Evolutionary conservation across 2,113 vertebrate species (phyloP).

Genomic region (Calyptommatus sinebrachiatus): DNA sequence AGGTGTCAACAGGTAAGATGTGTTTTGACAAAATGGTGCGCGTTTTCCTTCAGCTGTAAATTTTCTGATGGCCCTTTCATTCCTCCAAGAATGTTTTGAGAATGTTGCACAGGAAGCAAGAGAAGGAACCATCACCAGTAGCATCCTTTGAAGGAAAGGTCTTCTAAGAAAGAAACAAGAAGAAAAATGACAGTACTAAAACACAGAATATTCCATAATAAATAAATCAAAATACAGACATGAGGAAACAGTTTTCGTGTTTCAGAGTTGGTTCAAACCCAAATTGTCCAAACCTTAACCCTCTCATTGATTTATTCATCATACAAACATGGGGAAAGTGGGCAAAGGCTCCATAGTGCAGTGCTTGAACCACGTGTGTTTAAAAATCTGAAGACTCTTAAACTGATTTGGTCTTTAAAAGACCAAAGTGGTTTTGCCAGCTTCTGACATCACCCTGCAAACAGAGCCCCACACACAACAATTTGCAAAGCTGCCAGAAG

Average conservation of each 20-base stretch:
- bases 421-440: constrained; percentile 20
- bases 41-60: no score
- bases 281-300: not conserved
- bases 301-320: not conserved
- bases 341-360: not conserved
- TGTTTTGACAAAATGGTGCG: no score
- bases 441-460: not conserved
- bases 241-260: not conserved
- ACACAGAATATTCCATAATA: no score
- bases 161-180: no score
- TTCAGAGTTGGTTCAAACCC: not conserved
- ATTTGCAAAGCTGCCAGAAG: constrained; percentile 36
- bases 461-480: constrained; percentile 14
- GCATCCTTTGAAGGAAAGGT: no score
- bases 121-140: no score
- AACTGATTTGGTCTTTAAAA: constrained; percentile 43
- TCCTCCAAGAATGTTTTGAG: no score
- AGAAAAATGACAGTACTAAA: no score
- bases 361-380: not conserved
- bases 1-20: no score
- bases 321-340: not conserved
- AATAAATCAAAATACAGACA: not conserved
- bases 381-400: constrained; percentile 3
- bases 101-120: no score
- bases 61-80: no score